Conservation (phyloP, 1,140 invertebrate genomes). For the Apocrypta bakeri region DNA sequence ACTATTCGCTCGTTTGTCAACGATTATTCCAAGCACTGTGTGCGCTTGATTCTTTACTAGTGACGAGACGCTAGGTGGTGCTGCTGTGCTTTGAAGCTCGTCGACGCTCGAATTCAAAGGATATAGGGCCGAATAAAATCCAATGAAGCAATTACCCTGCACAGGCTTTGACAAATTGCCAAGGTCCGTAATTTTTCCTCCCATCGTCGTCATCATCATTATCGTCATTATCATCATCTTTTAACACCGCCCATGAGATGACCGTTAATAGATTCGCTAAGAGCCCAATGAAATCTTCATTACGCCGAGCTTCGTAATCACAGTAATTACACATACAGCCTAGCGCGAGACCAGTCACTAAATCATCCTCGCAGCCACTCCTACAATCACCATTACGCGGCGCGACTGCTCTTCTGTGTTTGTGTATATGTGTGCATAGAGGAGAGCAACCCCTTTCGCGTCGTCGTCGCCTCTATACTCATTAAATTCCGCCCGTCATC, state of each 20-base stretch:
- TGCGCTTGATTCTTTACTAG: too few relatives aligned
- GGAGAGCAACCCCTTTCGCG: background rate
- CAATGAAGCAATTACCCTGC: background rate
- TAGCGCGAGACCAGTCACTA: background rate
- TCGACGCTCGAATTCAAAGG: too few relatives aligned
- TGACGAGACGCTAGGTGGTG: too few relatives aligned
- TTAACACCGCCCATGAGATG: background rate
- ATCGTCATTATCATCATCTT: background rate
- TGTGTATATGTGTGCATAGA: too few relatives aligned
- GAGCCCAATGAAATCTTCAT: constrained; percentile 7
- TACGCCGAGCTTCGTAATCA: constrained; percentile 9
- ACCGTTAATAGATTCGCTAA: constrained; percentile 5
- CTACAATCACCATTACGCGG: constrained; percentile 19
- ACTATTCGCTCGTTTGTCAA: background rate
- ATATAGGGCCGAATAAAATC: background rate
- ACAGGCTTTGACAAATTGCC: background rate
- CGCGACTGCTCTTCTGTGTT: background rate
- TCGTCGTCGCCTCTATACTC: background rate
- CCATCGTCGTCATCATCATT: background rate
- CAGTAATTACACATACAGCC: constrained; percentile 4
- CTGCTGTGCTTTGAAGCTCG: too few relatives aligned
- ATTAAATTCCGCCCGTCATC: constrained; percentile 15
- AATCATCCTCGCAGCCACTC: constrained; percentile 10
- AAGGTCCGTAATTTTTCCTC: background rate
- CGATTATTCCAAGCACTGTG: background rate